These are phyloP conservation scores for Mycalesis mineus DNA, from an alignment of 2,888 invertebrate species.

Conservation along the genomic window DNA sequence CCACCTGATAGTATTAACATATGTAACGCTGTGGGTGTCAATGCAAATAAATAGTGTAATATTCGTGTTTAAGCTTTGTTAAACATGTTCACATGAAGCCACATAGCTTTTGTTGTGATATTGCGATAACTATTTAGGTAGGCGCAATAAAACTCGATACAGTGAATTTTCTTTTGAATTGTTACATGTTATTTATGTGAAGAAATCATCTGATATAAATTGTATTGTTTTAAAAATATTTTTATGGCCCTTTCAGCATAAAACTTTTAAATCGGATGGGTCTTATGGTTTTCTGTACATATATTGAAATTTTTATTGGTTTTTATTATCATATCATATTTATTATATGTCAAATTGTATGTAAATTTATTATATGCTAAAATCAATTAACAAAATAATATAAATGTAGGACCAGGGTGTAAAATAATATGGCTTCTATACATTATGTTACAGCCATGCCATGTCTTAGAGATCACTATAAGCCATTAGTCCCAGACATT, in stretches of 20 bases:
- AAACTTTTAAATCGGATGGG: background rate
- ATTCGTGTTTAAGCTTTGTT: slow-evolving; percentile 21
- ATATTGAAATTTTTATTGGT: too few species aligned
- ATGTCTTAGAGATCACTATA: too few species aligned
- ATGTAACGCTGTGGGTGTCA: slow-evolving; percentile 25
- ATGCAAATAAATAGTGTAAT: slow-evolving; percentile 26
- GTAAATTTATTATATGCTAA: too few species aligned
- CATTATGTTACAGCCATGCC: too few species aligned
- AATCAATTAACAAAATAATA: too few species aligned
- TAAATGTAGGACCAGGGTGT: too few species aligned
- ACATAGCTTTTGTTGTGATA: slow-evolving; percentile 21
- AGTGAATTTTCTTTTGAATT: slow-evolving; percentile 7
- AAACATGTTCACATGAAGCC: slow-evolving; percentile 20
- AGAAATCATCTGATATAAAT: slow-evolving; percentile 13
- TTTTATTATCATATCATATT: too few species aligned
- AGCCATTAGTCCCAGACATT: too few species aligned
- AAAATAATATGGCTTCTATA: too few species aligned
- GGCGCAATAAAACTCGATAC: slow-evolving; percentile 5
- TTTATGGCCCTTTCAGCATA: background rate
- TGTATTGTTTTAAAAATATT: slow-evolving; percentile 5
- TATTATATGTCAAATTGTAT: too few species aligned
- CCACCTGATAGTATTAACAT: slow-evolving; percentile 18
- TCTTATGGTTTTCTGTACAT: background rate
- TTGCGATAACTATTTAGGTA: slow-evolving; percentile 18
- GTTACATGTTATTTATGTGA: slow-evolving; percentile 5